Evolutionary conservation across 92 coral and sea anemone species (phyloP).

Genomic region (Paragorgia papillata): DNA sequence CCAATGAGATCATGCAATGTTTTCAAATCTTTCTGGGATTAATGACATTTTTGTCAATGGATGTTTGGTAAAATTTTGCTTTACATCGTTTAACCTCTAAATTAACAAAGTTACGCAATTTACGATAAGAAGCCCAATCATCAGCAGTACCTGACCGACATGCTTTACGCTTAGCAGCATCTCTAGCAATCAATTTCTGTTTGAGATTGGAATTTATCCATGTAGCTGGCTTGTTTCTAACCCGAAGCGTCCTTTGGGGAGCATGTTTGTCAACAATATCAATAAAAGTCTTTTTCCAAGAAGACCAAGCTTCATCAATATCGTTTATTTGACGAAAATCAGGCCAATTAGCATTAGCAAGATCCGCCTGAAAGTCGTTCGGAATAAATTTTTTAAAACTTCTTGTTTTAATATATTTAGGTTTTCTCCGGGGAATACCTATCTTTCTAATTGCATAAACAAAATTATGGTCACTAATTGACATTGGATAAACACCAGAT

Average conservation of each 20-base stretch:
- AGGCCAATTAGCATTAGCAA: not conserved
- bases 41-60: not conserved
- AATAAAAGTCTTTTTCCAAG: constrained; percentile 35
- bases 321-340: not conserved
- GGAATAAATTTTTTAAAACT: too few species aligned
- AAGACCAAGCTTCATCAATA: constrained; percentile 15
- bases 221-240: constrained; percentile 50
- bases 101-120: not conserved
- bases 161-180: constrained; percentile 1
- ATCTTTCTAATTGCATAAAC: too few species aligned
- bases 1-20: constrained; percentile 1
- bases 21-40: not conserved
- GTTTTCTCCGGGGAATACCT: too few species aligned
- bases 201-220: constrained; percentile 42
- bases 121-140: constrained; percentile 2
- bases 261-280: constrained; percentile 33
- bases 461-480: too few species aligned
- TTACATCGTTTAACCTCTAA: not conserved
- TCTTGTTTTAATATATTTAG: too few species aligned
- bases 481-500: too few species aligned
- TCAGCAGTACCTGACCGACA: not conserved
- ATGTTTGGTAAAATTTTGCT: constrained; percentile 1
- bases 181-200: constrained; percentile 4
- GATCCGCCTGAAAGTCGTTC: too few species aligned
- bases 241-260: constrained; percentile 32